Evolutionary conservation across 2,797 vertebrate species (phyloP), one percentile per base, ranked within the genome.

Genomic region (Threskiornis aethiopicus): DNA sequence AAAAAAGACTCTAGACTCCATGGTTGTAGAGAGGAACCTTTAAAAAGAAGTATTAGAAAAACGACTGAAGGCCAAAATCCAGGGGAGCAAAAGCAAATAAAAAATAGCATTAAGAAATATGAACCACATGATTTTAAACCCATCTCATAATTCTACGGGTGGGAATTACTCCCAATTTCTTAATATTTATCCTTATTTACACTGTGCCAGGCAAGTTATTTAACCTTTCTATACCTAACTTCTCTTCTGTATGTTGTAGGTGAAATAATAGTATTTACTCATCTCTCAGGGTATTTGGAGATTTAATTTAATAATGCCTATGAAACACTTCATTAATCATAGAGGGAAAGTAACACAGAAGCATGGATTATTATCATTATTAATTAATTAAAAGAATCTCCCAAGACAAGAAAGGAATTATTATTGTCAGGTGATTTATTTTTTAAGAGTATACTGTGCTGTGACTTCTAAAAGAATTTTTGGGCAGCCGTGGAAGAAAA

Each of bases 321-420:
- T 80, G 76, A 95, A 86, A 84, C 22, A 64, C 4, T 22, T 94
- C 79, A 92, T 93, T 94, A 96, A 91, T 72, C 64, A 87, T 58
- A 78, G 37, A 77, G 51, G 28, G 41, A 89, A 96, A 84, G 49
- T 85, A 91, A 89, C 65, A 80, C 1, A 24, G 59, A 91, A 90
- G 16, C 52, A 57, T 41, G 52, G 51, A 89, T 67, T 91, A 82
- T 88, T 94, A 44, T 73, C 11, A 81, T 95, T 93, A 95, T 83
- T 96, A 91, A 90, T 90, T 89, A 94, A 96, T 64, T 67, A 83
- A 84, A 94, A 91, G n/a, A 59, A 84, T 87, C 47, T 61, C 57
- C 19, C 41, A 64, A 88, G 35, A 76, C 35, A 55, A 44, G 52
- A 64, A 69, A 35, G 44, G 25, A 54, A 77, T n/a, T 7, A 69